Base-by-base conservation (phyloP, 2,888 invertebrate genomes). In the Andrena haemorrhoa region DNA sequence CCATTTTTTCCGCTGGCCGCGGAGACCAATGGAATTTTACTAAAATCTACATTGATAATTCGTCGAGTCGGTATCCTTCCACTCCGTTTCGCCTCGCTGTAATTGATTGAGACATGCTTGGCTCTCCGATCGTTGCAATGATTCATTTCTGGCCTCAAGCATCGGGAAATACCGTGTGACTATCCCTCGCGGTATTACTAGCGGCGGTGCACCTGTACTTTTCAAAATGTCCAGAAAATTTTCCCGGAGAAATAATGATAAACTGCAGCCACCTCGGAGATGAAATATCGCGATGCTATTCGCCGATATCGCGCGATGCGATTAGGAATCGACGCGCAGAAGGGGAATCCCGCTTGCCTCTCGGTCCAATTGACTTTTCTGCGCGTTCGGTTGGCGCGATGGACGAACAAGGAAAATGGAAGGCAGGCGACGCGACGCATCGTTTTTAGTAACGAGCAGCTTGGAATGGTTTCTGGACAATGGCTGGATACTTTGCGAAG, bases 11-110 rank as follows among this genome's bases (percentile, higher is more conserved):
- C 69, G 69, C 58, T 51, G 12, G 53, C 0, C 33, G 23, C 20
- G 16, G 12, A 56, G 41, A n/a, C 2, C 56, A 41, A 20, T 49
- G 80, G 69, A 79, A 79, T 64, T 56, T 75, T 63, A 75, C 74
- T 73, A 73, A 35, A 63, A 53, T 16, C 33, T 29, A 23, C 16
- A 26, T 16, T 60, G 75, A 75, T 75, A 75, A 75, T 72, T 51
- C 51, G 61, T 35, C 29, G 26, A 41, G 23, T 23, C 74, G 35
- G 61, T 51, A 61, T 61, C 60, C 61, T 61, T 72, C 73, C 61
- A 61, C 74, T 70, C n/a, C 0, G 29, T 6, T 26, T 47, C 31
- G 23, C 33, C 20, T 33, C 29, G 23, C 33, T 23, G 35, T 6
- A 26, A 35, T 35, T 10, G 26, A 29, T n/a, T 10, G 20, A 69